Conservation (phyloP, 2,888 invertebrate genomes). For the Agrotis puta region DNA sequence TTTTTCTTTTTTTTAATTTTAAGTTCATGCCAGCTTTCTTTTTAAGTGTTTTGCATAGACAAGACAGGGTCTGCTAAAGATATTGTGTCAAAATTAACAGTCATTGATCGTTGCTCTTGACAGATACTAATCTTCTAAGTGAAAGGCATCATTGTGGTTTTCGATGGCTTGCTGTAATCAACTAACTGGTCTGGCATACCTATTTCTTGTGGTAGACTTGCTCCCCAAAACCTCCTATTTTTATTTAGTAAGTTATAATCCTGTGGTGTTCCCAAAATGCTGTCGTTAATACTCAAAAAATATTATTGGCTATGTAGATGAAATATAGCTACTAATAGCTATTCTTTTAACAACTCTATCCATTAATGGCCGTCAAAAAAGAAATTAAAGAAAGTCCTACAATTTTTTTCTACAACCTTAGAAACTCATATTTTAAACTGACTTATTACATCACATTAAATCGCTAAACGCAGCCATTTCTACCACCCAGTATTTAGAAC, state of each 20-base stretch:
- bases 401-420: background rate
- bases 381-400: background rate
- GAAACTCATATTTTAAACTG: background rate
- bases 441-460: background rate
- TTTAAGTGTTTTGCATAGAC: background rate
- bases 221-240: too few species aligned
- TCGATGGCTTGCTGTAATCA: background rate
- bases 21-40: background rate
- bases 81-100: background rate
- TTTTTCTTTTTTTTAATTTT: background rate
- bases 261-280: background rate
- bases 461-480: background rate
- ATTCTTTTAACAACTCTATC: too few species aligned
- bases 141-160: background rate
- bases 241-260: background rate
- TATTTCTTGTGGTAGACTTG: background rate
- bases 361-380: too few species aligned
- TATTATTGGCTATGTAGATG: too few species aligned
- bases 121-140: background rate
- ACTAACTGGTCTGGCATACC: too few species aligned
- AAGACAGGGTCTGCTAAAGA: background rate
- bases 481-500: slow-evolving; percentile 19
- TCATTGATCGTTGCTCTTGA: background rate
- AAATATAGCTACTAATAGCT: too few species aligned
- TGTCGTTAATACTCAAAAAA: background rate